These are phyloP conservation scores for Hedya salicella DNA, from an alignment of 2,888 invertebrate species.

Conservation along the genomic window DNA sequence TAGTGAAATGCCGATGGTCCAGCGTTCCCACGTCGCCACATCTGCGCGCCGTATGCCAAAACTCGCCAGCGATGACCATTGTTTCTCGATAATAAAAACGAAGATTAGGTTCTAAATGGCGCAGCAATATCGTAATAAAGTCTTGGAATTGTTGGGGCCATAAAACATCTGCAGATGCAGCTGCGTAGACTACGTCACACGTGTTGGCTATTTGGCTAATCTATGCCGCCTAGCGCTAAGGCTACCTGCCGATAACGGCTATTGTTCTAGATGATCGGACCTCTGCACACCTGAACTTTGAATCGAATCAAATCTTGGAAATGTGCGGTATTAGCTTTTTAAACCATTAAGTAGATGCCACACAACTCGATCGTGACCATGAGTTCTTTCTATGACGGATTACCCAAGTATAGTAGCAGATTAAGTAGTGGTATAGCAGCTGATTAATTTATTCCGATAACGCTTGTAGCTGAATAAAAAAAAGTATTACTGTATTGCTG, in stretches of 20 bases:
- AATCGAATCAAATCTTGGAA: slow-evolving; percentile 20
- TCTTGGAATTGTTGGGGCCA: slow-evolving; percentile 81
- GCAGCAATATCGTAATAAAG: slow-evolving; percentile 78
- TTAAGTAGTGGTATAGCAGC: no score
- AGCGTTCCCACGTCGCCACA: slow-evolving; percentile 75
- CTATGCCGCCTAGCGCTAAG: slow-evolving; percentile 36
- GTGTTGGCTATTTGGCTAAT: slow-evolving; percentile 64
- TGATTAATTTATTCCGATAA: no score
- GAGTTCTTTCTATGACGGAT: neutral
- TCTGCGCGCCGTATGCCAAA: slow-evolving; percentile 78
- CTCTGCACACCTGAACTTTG: slow-evolving; percentile 34
- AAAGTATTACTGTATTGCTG: no score
- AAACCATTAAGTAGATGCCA: slow-evolving; percentile 9
- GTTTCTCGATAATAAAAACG: slow-evolving; percentile 81
- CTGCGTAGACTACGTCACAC: slow-evolving; percentile 81
- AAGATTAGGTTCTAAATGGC: slow-evolving; percentile 83
- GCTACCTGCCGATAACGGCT: slow-evolving; percentile 68
- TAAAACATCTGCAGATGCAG: slow-evolving; percentile 83
- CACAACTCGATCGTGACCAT: slow-evolving; percentile 2
- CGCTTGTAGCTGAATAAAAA: no score
- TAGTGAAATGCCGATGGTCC: slow-evolving; percentile 31
- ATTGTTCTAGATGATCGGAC: slow-evolving; percentile 50
- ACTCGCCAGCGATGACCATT: slow-evolving; percentile 77
- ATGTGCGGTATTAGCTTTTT: neutral
- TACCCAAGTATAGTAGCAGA: no score